Evolutionary conservation across 2,113 vertebrate species (phyloP), one percentile per base, ranked within the genome.

Genomic region (Pachyramphus minor): DNA sequence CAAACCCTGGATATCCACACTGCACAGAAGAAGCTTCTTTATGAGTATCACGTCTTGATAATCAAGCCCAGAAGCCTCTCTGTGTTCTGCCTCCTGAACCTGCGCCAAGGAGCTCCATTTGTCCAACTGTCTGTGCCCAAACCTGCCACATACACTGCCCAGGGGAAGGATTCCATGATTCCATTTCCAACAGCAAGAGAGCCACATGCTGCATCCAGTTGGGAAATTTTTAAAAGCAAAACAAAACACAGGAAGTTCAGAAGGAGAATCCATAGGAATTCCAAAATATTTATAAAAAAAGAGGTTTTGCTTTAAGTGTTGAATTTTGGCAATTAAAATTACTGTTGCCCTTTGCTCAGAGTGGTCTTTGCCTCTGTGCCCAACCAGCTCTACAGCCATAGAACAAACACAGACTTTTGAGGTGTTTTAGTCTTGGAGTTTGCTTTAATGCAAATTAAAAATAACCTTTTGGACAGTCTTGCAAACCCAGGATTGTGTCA

Each of bases 61-160:
- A 85, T 56, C 20, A 60, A 76, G 58, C 74, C 66, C 60, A 82
- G 93, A 28, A 73, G 42, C 76, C 47, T 92, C 60, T 60, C 87
- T 64, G 84, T 39, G 91, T 12, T n/a, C 52, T 78, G 77, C 39
- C 90, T 77, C 18, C 80, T 83, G 77, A 87, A 67, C 11, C 41
- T 3, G 8, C 84, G 96, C 86, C 96, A 91, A 62, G 2, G 3
- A 3, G 55, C 89, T 35, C 0, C 15, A n/a, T 79, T 45, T 92
- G 88, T 30, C 88, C 14, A 1, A 7, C 77, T 45, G 84, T 2
- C 68, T 17, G 4, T 63, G 83, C 75, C 86, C 88, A 33, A 76
- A 91, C 72, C 90, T 63, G 76, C 94, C 60, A 85, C 39, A 6
- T 33, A 42, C 59, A 21, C 56, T 5, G 41, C 69, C 2, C 2